Base-by-base conservation (phyloP, 1,140 invertebrate genomes). In the Nasonia longicornis region DNA sequence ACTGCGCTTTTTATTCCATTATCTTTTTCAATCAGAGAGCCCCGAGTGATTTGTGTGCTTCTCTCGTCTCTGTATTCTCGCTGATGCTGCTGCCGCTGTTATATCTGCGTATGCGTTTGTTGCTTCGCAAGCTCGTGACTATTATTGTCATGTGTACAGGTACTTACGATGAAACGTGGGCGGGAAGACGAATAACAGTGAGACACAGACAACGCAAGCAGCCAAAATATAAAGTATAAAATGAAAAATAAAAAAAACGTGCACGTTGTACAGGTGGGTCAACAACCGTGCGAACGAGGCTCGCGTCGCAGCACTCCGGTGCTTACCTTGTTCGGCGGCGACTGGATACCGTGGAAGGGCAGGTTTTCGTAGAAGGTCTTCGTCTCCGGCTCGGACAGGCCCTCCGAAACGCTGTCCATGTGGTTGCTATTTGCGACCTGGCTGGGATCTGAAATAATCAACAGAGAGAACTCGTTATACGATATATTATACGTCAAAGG, bases 321-420 rank as follows among this genome's bases (percentile, higher is more conserved):
- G 26, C 12, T 91, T 94, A 97, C 96, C 95, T 97, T 97, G 90
- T 96, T 96, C 86, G 96, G 96, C 84, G 96, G 95, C 87, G 95
- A 95, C 91, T 97, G 96, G 86, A 97, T 94, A 85, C 96, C 96
- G 90, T 97, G 96, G 92, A 98, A 98, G 81, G 96, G 96, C 87
- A 98, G 93, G 90, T 98, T 98, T 92, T 98, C 96, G 92, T 97
- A 98, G 89, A 97, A 96, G 83, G 95, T 95, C 89, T 92, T 93
- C 81, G 91, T 91, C 66, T 92, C 91, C 69, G 88, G 87, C 64
- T 92, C 90, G 35, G 90, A 88, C 26, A 90, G 87, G 22, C 86
- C 89, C 80, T 90, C 89, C 83, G 90, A 90, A 79, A 90, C 86
- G 83, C 88, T 90, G 85, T 89, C 89, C 86, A 90, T 88, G 79